phyloP scores from a whole-genome alignment of 2,113 vertebrate genomes.

The Eretmochelys imbricata region DNA sequence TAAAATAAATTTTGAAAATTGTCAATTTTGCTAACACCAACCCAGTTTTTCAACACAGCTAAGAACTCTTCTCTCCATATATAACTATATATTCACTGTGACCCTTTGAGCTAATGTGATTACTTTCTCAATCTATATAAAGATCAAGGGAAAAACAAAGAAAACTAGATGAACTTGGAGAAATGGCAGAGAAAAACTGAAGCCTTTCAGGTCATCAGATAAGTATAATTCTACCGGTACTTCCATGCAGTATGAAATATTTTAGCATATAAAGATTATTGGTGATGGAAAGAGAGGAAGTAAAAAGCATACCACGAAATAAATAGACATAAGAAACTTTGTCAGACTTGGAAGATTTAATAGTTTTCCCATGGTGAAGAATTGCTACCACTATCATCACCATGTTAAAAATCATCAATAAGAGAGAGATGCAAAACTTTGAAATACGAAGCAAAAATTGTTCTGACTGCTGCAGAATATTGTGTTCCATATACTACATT shows the following conservation, averaged over 20 bases:
- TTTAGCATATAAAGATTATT: background rate
- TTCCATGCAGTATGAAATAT: background rate
- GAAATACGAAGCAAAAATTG: background rate
- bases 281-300: background rate
- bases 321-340: background rate
- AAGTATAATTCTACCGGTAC: background rate
- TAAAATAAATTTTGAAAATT: background rate
- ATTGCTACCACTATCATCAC: background rate
- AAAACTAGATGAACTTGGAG: background rate
- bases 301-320: background rate
- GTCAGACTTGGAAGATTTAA: background rate
- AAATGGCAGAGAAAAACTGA: background rate
- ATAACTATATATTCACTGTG: background rate
- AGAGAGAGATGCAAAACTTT: background rate
- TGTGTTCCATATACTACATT: background rate
- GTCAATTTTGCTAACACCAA: background rate
- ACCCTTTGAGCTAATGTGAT: conserved; percentile 35
- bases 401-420: background rate
- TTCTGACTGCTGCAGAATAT: background rate
- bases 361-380: background rate
- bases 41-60: conserved; percentile 13
- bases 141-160: conserved; percentile 36
- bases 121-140: background rate
- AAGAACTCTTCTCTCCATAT: background rate
- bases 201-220: conserved; percentile 3